These are phyloP conservation scores for Sebastes itinus DNA, from an alignment of 2,797 vertebrate species.

Conservation along the genomic window DNA sequence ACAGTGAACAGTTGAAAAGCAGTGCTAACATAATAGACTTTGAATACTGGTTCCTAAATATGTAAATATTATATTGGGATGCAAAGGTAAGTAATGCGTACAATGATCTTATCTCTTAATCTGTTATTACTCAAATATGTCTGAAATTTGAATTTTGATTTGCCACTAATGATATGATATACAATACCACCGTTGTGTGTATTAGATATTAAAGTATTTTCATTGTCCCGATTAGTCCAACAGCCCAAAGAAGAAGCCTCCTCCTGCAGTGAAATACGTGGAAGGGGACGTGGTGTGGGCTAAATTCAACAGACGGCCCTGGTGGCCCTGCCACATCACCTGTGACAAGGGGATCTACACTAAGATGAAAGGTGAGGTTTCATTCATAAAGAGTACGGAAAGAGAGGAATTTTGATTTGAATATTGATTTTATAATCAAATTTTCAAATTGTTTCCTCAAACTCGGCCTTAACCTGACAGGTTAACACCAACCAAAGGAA, in stretches of 20 bases:
- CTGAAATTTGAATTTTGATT: neutral
- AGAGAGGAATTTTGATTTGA: neutral
- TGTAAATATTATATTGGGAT: neutral
- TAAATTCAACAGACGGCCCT: slow-evolving; percentile 96
- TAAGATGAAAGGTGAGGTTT: slow-evolving; percentile 93
- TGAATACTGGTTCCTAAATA: neutral
- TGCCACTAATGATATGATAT: neutral
- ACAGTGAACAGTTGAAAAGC: neutral
- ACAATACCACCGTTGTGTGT: neutral
- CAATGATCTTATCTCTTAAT: neutral
- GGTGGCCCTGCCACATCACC: slow-evolving; percentile 95
- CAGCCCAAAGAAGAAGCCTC: slow-evolving; percentile 87
- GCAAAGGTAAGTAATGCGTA: neutral
- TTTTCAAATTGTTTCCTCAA: neutral
- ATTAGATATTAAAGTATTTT: slow-evolving; percentile 26
- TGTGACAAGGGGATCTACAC: slow-evolving; percentile 88
- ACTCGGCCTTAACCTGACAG: neutral
- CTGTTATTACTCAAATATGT: neutral
- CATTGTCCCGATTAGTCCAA: slow-evolving; percentile 74
- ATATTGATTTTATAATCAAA: neutral
- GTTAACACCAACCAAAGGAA: neutral
- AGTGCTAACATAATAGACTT: neutral
- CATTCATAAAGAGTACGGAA: neutral
- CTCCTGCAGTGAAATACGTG: slow-evolving; percentile 86
- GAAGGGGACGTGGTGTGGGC: slow-evolving; percentile 97